phyloP scores from a whole-genome alignment of 2,113 vertebrate genomes.

The Sylvietta virens region DNA sequence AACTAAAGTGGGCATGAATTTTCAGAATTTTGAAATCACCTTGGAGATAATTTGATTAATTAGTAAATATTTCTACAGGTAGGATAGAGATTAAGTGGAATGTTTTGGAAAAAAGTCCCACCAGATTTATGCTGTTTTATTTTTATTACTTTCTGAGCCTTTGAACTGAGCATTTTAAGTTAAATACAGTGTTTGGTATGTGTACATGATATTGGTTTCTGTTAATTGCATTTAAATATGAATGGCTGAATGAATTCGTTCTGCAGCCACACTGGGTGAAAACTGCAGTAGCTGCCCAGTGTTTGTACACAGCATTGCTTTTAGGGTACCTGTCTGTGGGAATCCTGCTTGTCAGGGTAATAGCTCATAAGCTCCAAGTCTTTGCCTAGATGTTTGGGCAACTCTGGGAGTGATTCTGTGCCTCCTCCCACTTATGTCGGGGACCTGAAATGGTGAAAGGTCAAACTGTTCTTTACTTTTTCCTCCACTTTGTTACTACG shows the following conservation, averaged over 20 bases:
- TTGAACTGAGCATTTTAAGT: not conserved
- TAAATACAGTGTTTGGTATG: not conserved
- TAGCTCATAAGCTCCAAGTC: not conserved
- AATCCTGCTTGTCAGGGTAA: not conserved
- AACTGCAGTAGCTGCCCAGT: not conserved
- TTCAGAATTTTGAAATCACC: not conserved
- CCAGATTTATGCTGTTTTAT: not conserved
- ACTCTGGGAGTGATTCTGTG: not conserved
- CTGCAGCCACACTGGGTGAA: not conserved
- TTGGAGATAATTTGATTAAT: not conserved
- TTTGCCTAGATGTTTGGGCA: not conserved
- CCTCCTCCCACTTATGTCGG: accelerated
- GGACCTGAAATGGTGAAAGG: not conserved
- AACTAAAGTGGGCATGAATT: not conserved
- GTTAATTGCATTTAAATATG: not conserved
- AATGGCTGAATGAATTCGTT: not conserved
- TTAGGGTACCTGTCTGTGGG: not conserved
- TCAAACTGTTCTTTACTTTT: not conserved
- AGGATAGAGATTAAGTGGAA: not conserved
- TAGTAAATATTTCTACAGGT: not conserved
- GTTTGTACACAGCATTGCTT: not conserved
- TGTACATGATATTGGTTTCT: not conserved
- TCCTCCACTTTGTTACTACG: accelerated
- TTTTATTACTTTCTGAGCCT: not conserved
- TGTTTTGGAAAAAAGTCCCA: not conserved